phyloP scores from a whole-genome alignment of 92 coral and sea anemone species.

The Epizoanthus stellaris region DNA sequence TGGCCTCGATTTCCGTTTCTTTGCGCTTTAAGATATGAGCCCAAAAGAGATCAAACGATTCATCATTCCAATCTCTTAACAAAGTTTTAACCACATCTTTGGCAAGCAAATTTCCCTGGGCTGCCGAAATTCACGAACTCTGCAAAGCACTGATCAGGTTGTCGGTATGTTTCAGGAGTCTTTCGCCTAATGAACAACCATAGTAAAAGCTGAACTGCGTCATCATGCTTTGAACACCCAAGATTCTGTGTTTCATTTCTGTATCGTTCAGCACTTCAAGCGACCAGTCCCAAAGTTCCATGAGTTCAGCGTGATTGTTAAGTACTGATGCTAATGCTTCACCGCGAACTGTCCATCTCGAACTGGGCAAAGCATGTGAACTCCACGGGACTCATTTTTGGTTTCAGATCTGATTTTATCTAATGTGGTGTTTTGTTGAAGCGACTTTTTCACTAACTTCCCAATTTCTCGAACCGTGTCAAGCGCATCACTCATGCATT shows the following conservation, averaged over 20 bases:
- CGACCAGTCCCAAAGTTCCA: slow-evolving; percentile 57
- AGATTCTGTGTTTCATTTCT: slow-evolving; percentile 53
- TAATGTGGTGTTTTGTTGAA: slow-evolving; percentile 35
- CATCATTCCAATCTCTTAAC: slow-evolving; percentile 24
- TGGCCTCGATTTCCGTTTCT: not conserved
- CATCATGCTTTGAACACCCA: slow-evolving; percentile 48
- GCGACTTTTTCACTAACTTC: not conserved
- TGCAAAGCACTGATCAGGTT: slow-evolving; percentile 44
- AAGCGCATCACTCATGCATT: slow-evolving; percentile 44
- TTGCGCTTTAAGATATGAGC: not conserved
- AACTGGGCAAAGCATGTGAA: no score
- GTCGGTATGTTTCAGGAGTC: slow-evolving; percentile 30
- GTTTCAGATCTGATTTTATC: slow-evolving; percentile 35
- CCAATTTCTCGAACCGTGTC: slow-evolving; percentile 57
- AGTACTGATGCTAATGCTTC: not conserved
- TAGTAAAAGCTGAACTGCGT: slow-evolving; percentile 50
- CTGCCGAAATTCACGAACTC: slow-evolving; percentile 47
- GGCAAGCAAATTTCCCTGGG: slow-evolving; percentile 28
- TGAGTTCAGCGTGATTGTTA: slow-evolving; percentile 53
- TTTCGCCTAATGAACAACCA: slow-evolving; percentile 42
- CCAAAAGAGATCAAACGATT: slow-evolving; percentile 5
- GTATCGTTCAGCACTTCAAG: slow-evolving; percentile 41
- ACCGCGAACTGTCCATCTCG: no score
- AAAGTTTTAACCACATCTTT: not conserved
- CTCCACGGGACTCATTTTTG: no score